Conservation (phyloP, 2,113 vertebrate species). For the Phrynosoma platyrhinos region DNA sequence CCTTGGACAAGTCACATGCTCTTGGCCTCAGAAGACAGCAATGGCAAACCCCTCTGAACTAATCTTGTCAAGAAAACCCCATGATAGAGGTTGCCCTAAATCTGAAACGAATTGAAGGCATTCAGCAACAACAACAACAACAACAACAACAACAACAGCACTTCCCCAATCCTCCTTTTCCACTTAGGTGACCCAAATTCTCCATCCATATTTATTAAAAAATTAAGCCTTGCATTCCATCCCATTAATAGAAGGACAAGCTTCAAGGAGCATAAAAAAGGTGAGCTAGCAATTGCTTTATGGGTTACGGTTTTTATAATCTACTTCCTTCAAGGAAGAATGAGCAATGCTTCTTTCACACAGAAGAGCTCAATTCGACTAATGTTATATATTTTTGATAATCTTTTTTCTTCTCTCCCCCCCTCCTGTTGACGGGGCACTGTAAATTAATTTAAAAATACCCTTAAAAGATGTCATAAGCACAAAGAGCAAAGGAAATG, state of each 20-base stretch:
- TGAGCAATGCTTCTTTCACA: slow-evolving; percentile 42
- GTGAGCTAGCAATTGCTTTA: slow-evolving; percentile 60
- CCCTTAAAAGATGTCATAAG: slow-evolving; percentile 53
- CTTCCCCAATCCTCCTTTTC: slow-evolving; percentile 35
- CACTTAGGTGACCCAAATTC: slow-evolving; percentile 28
- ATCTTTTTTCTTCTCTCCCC: neutral
- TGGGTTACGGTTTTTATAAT: slow-evolving; percentile 55
- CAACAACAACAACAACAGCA: neutral
- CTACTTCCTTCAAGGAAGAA: slow-evolving; percentile 60
- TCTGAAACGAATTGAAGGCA: too few relatives aligned
- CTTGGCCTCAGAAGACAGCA: too few relatives aligned
- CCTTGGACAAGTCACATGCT: too few relatives aligned
- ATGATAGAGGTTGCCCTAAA: too few relatives aligned
- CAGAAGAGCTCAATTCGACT: slow-evolving; percentile 51
- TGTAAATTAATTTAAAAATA: slow-evolving; percentile 68
- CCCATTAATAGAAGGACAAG: slow-evolving; percentile 51
- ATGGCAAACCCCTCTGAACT: too few relatives aligned
- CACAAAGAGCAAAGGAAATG: slow-evolving; percentile 37
- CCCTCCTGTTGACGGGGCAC: slow-evolving; percentile 23
- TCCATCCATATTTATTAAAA: slow-evolving; percentile 63
- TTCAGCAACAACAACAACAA: too few relatives aligned
- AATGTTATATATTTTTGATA: slow-evolving; percentile 21
- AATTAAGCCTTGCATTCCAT: slow-evolving; percentile 62
- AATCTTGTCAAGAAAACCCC: too few relatives aligned
- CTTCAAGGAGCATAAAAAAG: slow-evolving; percentile 60